Percentiles rank a stretch among this genome's conserved stretches.
Evolutionary conservation across 2,888 invertebrate genomes (phyloP).

Genomic region (Digitonthophagus gazella): DNA sequence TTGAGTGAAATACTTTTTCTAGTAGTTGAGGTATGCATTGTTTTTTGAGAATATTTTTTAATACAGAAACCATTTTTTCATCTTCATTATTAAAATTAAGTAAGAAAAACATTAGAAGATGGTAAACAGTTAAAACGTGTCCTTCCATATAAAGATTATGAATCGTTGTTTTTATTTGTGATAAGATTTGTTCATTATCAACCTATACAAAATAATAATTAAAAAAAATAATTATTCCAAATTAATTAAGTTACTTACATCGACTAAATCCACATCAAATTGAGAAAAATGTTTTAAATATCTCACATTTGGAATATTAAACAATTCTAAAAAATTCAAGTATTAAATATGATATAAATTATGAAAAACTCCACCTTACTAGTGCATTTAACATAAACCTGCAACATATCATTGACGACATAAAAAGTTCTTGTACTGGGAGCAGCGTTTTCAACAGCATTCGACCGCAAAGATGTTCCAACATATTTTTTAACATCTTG

Average conservation of each 20-base stretch:
- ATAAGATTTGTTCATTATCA: neutral
- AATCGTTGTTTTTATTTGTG: slow-evolving; percentile 34
- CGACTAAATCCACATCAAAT: too few relatives aligned
- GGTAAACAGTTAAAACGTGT: slow-evolving; percentile 38
- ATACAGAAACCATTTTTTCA: slow-evolving; percentile 18
- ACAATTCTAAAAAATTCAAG: too few relatives aligned
- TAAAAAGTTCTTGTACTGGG: neutral
- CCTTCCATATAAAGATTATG: slow-evolving; percentile 40
- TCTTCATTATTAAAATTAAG: slow-evolving; percentile 21
- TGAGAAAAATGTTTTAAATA: too few relatives aligned
- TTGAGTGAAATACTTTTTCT: slow-evolving; percentile 44
- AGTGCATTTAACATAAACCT: neutral
- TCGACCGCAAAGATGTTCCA: neutral
- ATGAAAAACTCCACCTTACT: neutral
- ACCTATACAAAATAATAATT: neutral
- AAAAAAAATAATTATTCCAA: neutral
- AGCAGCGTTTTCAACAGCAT: neutral
- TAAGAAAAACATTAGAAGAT: slow-evolving; percentile 36
- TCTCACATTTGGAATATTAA: too few relatives aligned
- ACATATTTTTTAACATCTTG: neutral
- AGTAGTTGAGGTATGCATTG: slow-evolving; percentile 42
- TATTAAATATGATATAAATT: too few relatives aligned
- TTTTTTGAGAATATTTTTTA: slow-evolving; percentile 30
- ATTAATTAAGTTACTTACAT: too few relatives aligned
- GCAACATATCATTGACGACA: neutral